Base-by-base conservation (phyloP, 2,888 invertebrate species). In the Prosapia bicincta region DNA sequence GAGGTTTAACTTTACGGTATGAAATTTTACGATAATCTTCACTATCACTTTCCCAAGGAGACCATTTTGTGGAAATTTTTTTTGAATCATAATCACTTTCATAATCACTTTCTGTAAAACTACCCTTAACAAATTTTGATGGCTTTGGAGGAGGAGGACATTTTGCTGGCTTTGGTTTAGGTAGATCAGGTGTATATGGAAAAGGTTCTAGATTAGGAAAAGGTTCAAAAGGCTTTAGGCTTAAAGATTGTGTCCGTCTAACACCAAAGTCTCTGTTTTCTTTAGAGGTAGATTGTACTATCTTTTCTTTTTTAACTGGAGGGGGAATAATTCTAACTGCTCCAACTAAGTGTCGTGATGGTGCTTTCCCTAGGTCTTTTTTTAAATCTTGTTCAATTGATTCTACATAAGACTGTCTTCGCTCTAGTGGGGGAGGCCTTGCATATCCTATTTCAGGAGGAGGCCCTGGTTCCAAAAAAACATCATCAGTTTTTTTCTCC, bases 391-490 rank as follows among this genome's bases (percentile, higher is more conserved):
- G 84, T 74, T 85, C 86, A 74, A 84, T 81, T 20, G 80, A 80
- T 83, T 89, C 89, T 0, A 89, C 88, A 79, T 89, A 86, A 1
- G 89, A 89, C 76, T 86, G 88, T n/a, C 87, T 85, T 69, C 88
- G 82, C 76, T 83, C 82, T 43, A 84, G 82, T 26, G 83, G 81
- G 0, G 88, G 87, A 9, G 88, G 87, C 28, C 89, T 88, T 0
- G 89, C 89, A 83, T 87, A 92, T 66, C 87, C 90, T 9, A 92
- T 90, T 84, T 91, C 90, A 20, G 91, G 91, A 3, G 91, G 90
- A 13, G 90, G 87, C 3, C 91, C 92, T 0, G 91, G 91, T 82
- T 90, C 88, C n/a, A 91, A 78, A 79, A 86, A 84, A 3, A 89
- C 84, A 80, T 88, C 87, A 79, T 87, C 84, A 9, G 87, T 83